phyloP scores from a whole-genome alignment of 2,888 invertebrate species.

The Tetanocera ferruginea region DNA sequence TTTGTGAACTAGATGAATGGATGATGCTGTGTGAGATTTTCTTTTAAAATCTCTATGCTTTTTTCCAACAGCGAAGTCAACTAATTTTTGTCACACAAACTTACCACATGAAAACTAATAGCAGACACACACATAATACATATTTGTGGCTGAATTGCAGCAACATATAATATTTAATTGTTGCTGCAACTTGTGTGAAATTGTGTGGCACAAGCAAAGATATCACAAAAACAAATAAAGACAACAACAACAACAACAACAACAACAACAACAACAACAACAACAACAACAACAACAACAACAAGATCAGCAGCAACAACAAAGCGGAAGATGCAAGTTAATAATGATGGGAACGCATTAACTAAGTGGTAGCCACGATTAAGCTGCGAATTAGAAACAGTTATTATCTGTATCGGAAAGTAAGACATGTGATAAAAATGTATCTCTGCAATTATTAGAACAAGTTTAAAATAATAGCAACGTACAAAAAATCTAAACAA shows the following conservation, averaged over 20 bases:
- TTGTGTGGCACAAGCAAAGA: not conserved
- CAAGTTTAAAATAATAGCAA: no score
- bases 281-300: not conserved
- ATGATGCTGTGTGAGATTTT: constrained; percentile 24
- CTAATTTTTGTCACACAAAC: constrained; percentile 14
- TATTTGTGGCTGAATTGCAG: not conserved
- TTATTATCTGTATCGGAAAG: no score
- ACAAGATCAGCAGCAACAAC: not conserved
- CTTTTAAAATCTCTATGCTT: not conserved
- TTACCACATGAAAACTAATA: not conserved
- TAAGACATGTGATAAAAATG: no score
- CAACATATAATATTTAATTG: not conserved
- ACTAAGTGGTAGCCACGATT: no score
- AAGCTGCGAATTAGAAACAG: no score
- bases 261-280: no score
- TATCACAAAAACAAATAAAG: not conserved
- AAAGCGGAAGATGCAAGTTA: not conserved
- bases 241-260: not conserved
- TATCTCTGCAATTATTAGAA: no score
- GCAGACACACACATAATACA: not conserved
- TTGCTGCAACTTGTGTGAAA: not conserved
- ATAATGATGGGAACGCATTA: constrained; percentile 8
- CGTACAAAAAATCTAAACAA: no score
- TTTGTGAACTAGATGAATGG: not conserved
- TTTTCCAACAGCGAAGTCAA: not conserved